A percentile compares a stretch with the other conserved stretches of the same genome.
Evolutionary conservation across 2,888 invertebrate genomes (phyloP).

Genomic region (Halictus ligatus): DNA sequence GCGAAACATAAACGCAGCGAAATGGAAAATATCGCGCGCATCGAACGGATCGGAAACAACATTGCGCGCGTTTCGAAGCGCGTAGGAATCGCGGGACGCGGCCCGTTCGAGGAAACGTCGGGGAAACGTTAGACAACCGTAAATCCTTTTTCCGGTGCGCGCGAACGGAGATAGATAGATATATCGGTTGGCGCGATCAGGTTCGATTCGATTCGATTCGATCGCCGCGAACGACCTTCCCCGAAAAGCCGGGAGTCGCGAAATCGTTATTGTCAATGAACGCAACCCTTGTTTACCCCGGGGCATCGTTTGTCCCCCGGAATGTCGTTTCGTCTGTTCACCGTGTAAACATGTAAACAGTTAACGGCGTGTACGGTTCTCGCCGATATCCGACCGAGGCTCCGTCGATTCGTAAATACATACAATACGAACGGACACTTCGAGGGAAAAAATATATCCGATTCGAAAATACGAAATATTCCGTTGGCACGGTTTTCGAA

Average conservation of each 20-base stretch:
- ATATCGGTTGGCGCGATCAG: background rate
- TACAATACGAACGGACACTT: background rate
- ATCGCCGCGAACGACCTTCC: background rate
- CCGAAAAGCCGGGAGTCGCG: background rate
- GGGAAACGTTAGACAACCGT: background rate
- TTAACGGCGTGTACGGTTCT: background rate
- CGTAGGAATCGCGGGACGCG: background rate
- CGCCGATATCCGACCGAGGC: background rate
- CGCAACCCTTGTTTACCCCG: background rate
- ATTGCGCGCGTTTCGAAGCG: background rate
- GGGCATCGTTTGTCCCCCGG: background rate
- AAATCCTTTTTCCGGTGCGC: background rate
- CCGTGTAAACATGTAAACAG: conserved; percentile 36
- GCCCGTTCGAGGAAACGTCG: background rate
- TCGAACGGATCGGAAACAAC: background rate
- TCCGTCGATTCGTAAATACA: conserved; percentile 15
- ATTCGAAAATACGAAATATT: background rate
- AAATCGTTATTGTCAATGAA: background rate
- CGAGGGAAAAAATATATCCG: background rate
- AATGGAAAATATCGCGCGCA: background rate
- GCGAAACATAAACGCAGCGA: background rate
- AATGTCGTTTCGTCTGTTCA: background rate
- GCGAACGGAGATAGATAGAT: background rate
- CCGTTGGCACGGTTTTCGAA: background rate
- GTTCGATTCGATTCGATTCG: background rate